Conservation (phyloP, 2,888 invertebrate genomes). For the Caenorhabditis macrosperma region DNA sequence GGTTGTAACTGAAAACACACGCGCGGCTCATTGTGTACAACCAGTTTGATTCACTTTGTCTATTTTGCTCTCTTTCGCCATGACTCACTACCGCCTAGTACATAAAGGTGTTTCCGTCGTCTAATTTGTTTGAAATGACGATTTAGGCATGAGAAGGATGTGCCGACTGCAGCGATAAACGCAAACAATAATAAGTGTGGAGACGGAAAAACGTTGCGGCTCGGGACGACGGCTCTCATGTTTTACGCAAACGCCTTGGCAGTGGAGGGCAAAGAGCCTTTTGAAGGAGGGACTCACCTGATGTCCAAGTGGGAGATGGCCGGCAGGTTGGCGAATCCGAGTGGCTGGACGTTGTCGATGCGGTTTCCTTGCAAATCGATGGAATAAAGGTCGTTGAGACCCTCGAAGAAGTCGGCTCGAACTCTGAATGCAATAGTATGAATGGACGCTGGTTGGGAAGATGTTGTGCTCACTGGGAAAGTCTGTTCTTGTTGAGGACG, state of each 20-base stretch:
- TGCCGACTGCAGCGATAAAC: slow-evolving; percentile 44
- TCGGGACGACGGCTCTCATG: slow-evolving; percentile 3
- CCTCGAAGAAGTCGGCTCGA: slow-evolving; percentile 79
- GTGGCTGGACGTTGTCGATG: slow-evolving; percentile 75
- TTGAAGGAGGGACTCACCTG: slow-evolving; percentile 65
- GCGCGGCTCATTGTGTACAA: not conserved
- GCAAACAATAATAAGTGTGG: slow-evolving; percentile 46
- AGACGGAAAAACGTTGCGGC: slow-evolving; percentile 14
- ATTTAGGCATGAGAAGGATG: slow-evolving; percentile 49
- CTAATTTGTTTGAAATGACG: slow-evolving; percentile 50
- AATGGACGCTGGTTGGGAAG: not conserved
- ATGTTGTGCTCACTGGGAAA: slow-evolving; percentile 73
- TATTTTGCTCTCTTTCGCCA: not conserved
- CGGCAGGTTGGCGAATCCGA: slow-evolving; percentile 79
- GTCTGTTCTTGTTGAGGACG: slow-evolving; percentile 80
- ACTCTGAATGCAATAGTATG: slow-evolving; percentile 70
- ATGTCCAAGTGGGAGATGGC: slow-evolving; percentile 79
- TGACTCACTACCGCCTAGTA: slow-evolving; percentile 44
- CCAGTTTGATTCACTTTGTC: not conserved
- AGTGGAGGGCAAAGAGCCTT: slow-evolving; percentile 2
- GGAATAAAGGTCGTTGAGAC: slow-evolving; percentile 78
- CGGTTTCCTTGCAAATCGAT: slow-evolving; percentile 79
- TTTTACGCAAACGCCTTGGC: slow-evolving; percentile 1
- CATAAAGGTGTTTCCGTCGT: slow-evolving; percentile 45
- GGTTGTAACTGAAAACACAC: slow-evolving; percentile 75